Conservation (phyloP, 2,113 vertebrate genomes). For the Bucco capensis region DNA sequence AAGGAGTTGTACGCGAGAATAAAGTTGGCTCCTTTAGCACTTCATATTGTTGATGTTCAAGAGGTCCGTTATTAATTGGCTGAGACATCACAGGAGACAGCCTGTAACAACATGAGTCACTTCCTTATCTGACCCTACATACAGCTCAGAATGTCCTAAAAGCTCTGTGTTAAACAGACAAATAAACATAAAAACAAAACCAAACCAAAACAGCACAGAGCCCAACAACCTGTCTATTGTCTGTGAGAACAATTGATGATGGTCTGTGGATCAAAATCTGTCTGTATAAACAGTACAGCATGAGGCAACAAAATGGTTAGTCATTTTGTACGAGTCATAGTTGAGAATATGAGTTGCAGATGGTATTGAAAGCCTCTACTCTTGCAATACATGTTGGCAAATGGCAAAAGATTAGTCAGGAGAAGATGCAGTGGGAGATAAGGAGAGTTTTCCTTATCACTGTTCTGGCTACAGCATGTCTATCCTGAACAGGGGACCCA, state of each 20-base stretch:
- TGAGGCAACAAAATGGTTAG: accelerated
- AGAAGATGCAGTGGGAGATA: neutral
- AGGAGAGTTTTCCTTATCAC: neutral
- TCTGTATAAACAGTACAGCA: neutral
- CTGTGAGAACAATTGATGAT: neutral
- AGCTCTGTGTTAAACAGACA: neutral
- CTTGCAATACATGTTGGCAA: neutral
- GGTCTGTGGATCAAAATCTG: neutral
- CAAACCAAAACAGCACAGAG: neutral
- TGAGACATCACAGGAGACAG: neutral
- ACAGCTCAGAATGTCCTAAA: neutral
- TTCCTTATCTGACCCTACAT: neutral
- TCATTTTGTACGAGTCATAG: neutral
- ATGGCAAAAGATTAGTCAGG: neutral
- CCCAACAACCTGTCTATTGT: neutral
- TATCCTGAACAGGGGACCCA: neutral
- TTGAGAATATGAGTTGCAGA: neutral
- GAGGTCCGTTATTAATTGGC: too few species aligned
- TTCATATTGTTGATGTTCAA: too few species aligned
- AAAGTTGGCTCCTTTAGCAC: too few species aligned
- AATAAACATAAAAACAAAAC: neutral
- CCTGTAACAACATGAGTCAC: neutral
- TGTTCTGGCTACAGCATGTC: neutral
- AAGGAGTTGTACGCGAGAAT: too few species aligned
- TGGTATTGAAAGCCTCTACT: neutral